phyloP scores from a whole-genome alignment of 2,888 invertebrate species.

The Tipula unca region DNA sequence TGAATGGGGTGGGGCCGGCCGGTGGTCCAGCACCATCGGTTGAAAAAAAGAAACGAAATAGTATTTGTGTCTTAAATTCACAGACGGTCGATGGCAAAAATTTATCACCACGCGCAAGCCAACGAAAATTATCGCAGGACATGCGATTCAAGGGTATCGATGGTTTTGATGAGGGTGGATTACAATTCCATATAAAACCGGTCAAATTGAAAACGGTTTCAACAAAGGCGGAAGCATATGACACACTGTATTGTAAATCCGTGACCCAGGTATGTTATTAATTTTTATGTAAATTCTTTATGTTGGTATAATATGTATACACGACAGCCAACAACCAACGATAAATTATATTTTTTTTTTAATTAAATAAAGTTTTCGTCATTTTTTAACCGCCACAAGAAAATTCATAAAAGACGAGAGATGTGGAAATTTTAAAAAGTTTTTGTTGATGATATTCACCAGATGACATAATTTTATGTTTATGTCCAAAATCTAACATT shows the following conservation, averaged over 20 bases:
- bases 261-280: neutral
- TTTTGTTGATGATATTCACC: neutral
- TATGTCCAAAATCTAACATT: neutral
- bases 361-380: neutral
- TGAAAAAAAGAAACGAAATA: neutral
- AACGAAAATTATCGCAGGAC: constrained; percentile 18
- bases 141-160: neutral
- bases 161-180: neutral
- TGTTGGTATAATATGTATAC: neutral
- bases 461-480: neutral
- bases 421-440: neutral
- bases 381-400: neutral
- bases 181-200: neutral
- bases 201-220: neutral
- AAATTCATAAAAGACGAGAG: neutral
- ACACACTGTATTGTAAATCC: constrained; percentile 3
- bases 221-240: constrained; percentile 17
- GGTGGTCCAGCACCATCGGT: neutral
- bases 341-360: neutral
- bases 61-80: neutral
- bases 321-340: no score
- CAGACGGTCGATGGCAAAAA: neutral
- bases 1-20: neutral
- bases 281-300: no score
- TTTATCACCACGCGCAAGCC: neutral